Percentiles rank a stretch among this genome's conserved stretches.
Evolutionary conservation across 2,797 vertebrate genomes (phyloP).

Genomic region (Buphagus erythrorhynchus): DNA sequence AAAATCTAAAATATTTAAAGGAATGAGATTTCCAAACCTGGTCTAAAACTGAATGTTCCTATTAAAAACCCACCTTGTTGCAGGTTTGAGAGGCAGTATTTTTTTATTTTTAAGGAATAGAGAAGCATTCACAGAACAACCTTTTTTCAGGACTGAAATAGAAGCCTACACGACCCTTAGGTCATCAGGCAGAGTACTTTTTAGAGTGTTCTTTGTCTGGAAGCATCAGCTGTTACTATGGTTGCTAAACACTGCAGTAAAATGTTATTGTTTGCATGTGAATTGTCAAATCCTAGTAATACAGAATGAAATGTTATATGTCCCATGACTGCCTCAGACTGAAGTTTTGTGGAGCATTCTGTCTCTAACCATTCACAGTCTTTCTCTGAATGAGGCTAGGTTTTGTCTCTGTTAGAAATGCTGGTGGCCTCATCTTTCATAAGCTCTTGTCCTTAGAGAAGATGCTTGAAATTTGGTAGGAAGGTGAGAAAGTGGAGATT

Average conservation of each 20-base stretch:
- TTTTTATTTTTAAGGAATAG: not conserved
- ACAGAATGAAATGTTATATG: not conserved
- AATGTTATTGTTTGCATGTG: conserved; percentile 17
- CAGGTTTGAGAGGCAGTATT: not conserved
- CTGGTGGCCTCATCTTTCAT: not conserved
- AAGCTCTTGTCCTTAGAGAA: not conserved
- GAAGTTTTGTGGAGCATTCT: not conserved
- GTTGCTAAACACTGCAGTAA: conserved; percentile 29
- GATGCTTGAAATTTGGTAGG: conserved; percentile 30
- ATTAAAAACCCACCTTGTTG: not conserved
- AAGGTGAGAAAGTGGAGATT: conserved; percentile 5
- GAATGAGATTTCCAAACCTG: not conserved
- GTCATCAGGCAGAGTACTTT: not conserved
- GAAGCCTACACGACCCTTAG: not conserved
- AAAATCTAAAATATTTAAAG: not conserved
- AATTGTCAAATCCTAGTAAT: not conserved
- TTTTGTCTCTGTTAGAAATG: not conserved
- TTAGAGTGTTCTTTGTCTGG: conserved; percentile 9
- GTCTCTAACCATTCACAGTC: not conserved
- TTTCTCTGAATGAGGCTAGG: not conserved
- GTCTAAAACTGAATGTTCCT: not conserved
- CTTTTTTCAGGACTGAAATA: not conserved
- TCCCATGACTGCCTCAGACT: not conserved
- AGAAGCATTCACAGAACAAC: not conserved
- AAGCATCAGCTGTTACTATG: conserved; percentile 45